A percentile compares a stretch with the other conserved stretches of the same genome.
These are phyloP conservation scores for Neolamprologus modestus DNA, from an alignment of 2,113 vertebrate species.

Conservation along the genomic window DNA sequence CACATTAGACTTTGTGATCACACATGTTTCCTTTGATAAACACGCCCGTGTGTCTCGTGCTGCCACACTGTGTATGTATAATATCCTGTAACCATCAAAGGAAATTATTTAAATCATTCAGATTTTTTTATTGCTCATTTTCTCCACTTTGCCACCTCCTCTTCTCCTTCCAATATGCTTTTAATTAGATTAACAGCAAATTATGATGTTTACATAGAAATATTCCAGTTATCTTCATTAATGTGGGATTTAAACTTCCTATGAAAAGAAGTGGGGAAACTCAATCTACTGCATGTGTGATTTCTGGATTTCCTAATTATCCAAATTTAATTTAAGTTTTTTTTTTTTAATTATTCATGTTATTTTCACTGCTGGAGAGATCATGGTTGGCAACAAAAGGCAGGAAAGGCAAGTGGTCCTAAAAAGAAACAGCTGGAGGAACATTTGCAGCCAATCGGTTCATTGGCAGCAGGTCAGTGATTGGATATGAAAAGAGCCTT, in stretches of 20 bases:
- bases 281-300: not conserved
- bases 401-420: fast-evolving
- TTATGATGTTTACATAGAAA: not conserved
- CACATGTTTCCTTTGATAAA: not conserved
- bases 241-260: not conserved
- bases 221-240: not conserved
- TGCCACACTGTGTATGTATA: not conserved
- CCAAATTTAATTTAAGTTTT: no score
- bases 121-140: not conserved
- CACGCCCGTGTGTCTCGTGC: fast-evolving
- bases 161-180: not conserved
- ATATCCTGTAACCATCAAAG: not conserved
- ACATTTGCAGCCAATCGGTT: not conserved
- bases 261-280: not conserved
- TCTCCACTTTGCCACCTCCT: not conserved
- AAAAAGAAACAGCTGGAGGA: not conserved
- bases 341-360: fast-evolving
- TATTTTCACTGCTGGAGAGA: not conserved
- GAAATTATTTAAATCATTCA: not conserved
- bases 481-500: not conserved
- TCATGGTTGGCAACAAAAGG: not conserved
- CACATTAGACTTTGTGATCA: not conserved
- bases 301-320: not conserved
- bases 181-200: not conserved
- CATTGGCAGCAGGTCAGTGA: not conserved